These are phyloP conservation scores for Tenthredo amoena DNA, from an alignment of 2,888 invertebrate species.

Conservation along the genomic window DNA sequence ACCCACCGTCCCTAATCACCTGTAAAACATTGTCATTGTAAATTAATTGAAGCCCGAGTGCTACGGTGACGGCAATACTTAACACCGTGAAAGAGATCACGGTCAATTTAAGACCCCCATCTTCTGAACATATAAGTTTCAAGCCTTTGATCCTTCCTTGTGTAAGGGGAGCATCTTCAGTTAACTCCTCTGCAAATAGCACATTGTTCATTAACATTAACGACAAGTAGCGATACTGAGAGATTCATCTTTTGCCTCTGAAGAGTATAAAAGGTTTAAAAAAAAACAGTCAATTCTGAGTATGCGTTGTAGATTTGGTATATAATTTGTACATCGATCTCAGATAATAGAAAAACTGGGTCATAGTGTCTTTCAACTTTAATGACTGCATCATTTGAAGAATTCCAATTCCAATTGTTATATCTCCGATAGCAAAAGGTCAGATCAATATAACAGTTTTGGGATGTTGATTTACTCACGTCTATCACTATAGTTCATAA, in stretches of 20 bases:
- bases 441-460: constrained; percentile 14
- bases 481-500: constrained; percentile 44
- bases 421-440: neutral
- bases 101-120: constrained; percentile 84
- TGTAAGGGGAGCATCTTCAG: constrained; percentile 74
- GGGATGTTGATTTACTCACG: constrained; percentile 15
- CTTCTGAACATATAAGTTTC: constrained; percentile 67
- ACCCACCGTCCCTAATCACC: constrained; percentile 76
- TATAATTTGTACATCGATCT: neutral
- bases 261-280: neutral
- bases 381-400: neutral
- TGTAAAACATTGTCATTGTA: constrained; percentile 84
- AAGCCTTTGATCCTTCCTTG: constrained; percentile 66
- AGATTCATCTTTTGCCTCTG: neutral
- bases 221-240: neutral
- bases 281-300: neutral
- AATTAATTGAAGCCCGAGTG: constrained; percentile 86
- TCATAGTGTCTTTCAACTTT: constrained; percentile 1
- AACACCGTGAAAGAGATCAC: constrained; percentile 84
- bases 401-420: neutral
- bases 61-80: constrained; percentile 85
- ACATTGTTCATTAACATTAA: neutral
- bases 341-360: neutral
- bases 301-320: neutral
- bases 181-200: constrained; percentile 57